Conservation (phyloP, 2,888 invertebrate species). For the Amblyjoppa proteus region DNA sequence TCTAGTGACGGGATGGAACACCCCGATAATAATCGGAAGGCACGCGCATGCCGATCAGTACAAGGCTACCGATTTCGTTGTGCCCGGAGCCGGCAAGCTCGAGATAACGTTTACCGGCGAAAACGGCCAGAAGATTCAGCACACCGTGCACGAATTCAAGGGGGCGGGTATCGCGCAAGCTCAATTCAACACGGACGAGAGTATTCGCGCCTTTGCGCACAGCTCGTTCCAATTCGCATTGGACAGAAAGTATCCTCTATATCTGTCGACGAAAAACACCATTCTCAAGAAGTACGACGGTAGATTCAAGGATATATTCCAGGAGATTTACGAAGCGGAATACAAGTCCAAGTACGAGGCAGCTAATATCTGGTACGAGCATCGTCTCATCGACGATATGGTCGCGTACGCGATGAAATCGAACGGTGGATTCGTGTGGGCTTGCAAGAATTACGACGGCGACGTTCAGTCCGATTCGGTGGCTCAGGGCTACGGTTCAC, state of each 20-base stretch:
- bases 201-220: conserved; percentile 97
- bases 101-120: conserved; percentile 93
- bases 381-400: conserved; percentile 99
- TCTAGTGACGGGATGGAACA: conserved; percentile 96
- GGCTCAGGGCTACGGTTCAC: conserved; percentile 98
- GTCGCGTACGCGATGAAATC: conserved; percentile 99
- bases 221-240: conserved; percentile 97
- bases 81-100: conserved; percentile 95
- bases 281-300: conserved; percentile 98
- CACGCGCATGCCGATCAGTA: conserved; percentile 99
- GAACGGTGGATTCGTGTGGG: conserved; percentile 99
- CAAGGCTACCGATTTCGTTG: conserved; percentile 98
- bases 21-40: conserved; percentile 99
- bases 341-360: conserved; percentile 95
- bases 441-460: conserved; percentile 99
- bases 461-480: conserved; percentile 99
- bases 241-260: conserved; percentile 93
- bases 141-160: conserved; percentile 94
- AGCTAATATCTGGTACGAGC: conserved; percentile 98
- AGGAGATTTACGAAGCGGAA: conserved; percentile 95
- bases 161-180: conserved; percentile 96
- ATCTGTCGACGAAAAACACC: conserved; percentile 98
- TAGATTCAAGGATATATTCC: conserved; percentile 98
- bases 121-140: conserved; percentile 88
- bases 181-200: conserved; percentile 98